phyloP scores from a whole-genome alignment of 2,797 vertebrate genomes.

The Gymnothorax reevesii region DNA sequence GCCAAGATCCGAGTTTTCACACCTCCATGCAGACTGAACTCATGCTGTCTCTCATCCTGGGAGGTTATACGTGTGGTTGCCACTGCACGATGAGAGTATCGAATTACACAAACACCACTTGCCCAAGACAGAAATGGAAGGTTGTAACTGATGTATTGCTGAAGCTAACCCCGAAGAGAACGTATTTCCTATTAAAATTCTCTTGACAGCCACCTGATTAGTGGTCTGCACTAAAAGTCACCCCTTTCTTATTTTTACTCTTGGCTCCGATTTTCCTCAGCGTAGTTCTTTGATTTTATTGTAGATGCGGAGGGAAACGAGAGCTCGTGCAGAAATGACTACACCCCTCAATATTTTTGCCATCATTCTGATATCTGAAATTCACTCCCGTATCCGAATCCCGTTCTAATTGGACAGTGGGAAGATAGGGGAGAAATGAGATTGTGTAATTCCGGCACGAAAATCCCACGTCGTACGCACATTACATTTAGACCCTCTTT shows the following conservation, averaged over 20 bases:
- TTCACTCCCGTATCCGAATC: constrained; percentile 51
- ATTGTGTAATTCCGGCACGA: constrained; percentile 44
- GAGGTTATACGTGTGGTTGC: constrained; percentile 79
- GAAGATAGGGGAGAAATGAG: constrained; percentile 56
- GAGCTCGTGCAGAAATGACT: background rate
- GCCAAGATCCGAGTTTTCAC: constrained; percentile 37
- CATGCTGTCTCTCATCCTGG: constrained; percentile 54
- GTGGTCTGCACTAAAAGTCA: constrained; percentile 55
- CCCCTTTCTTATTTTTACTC: constrained; percentile 44
- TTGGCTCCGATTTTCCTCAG: constrained; percentile 31
- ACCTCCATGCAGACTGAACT: constrained; percentile 57
- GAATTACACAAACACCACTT: constrained; percentile 76
- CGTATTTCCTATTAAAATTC: constrained; percentile 58
- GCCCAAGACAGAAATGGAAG: constrained; percentile 64
- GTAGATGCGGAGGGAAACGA: background rate
- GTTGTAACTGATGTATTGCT: constrained; percentile 70
- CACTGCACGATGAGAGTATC: constrained; percentile 73
- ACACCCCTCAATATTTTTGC: constrained; percentile 18
- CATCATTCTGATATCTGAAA: constrained; percentile 54
- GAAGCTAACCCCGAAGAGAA: constrained; percentile 63
- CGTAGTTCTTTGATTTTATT: constrained; percentile 38
- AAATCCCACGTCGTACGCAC: constrained; percentile 38
- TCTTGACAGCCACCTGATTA: constrained; percentile 56
- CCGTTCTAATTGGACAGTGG: constrained; percentile 64
- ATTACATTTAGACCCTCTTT: constrained; percentile 41